A percentile compares a stretch with the other conserved stretches of the same genome.
Evolutionary conservation across 2,113 vertebrate species (phyloP).

Genomic region (Solea solea): DNA sequence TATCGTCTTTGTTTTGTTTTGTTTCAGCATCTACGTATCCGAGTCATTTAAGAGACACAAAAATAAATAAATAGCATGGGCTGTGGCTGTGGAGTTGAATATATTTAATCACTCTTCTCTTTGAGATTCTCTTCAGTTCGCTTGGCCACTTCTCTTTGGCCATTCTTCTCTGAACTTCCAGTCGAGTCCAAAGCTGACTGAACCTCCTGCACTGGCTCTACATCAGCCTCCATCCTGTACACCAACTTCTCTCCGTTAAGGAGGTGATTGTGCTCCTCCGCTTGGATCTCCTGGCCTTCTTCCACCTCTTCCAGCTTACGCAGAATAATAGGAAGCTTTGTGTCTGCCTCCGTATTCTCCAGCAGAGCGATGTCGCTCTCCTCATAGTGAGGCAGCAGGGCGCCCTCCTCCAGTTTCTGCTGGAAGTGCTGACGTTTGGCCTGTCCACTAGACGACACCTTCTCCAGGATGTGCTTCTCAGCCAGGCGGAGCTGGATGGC

Average conservation of each 20-base stretch:
- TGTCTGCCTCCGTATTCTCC: slow-evolving; percentile 85
- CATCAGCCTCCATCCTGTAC: slow-evolving; percentile 70
- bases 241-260: slow-evolving; percentile 85
- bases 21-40: slow-evolving; percentile 59
- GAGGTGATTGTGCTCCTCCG: slow-evolving; percentile 64
- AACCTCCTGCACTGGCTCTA: slow-evolving; percentile 12
- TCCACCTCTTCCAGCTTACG: slow-evolving; percentile 85
- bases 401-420: slow-evolving; percentile 84
- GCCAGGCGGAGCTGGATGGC: slow-evolving; percentile 92
- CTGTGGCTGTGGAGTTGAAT: slow-evolving; percentile 48
- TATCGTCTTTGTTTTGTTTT: slow-evolving; percentile 43
- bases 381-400: slow-evolving; percentile 85
- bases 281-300: slow-evolving; percentile 72
- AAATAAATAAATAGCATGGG: slow-evolving; percentile 77
- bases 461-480: slow-evolving; percentile 95
- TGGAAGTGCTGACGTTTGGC: slow-evolving; percentile 84
- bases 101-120: slow-evolving; percentile 79
- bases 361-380: slow-evolving; percentile 88
- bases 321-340: slow-evolving; percentile 89
- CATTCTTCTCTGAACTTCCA: slow-evolving; percentile 25
- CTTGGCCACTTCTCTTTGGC: slow-evolving; percentile 52
- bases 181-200: slow-evolving; percentile 34
- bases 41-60: slow-evolving; percentile 75
- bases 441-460: slow-evolving; percentile 83
- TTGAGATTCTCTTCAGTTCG: slow-evolving; percentile 82